phyloP scores from a whole-genome alignment of 2,888 invertebrate species.

The Vannuccia rotundouncinata region DNA sequence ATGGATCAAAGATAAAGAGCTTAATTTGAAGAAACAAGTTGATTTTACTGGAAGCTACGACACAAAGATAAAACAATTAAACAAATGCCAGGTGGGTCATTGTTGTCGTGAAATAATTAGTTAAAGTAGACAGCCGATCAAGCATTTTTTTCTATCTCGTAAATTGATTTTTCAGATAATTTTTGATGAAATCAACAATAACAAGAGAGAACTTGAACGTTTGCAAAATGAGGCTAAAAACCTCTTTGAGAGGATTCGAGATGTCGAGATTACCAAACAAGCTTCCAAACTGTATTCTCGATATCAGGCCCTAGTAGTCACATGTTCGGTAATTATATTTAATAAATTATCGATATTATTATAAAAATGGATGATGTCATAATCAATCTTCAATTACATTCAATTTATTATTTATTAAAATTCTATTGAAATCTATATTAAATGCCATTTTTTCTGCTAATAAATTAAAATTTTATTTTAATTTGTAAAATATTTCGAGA shows the following conservation, averaged over 20 bases:
- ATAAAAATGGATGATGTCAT: too few relatives aligned
- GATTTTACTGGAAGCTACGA: background rate
- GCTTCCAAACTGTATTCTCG: background rate
- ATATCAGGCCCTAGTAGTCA: background rate
- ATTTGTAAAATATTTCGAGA: too few relatives aligned
- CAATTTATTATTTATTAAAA: too few relatives aligned
- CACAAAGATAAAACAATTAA: background rate
- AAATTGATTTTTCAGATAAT: conserved; percentile 1
- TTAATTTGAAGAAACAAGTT: background rate
- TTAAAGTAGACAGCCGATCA: too few relatives aligned
- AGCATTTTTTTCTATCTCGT: too few relatives aligned
- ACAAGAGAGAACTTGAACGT: background rate
- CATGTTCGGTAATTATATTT: background rate
- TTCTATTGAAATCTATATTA: too few relatives aligned
- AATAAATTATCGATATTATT: too few relatives aligned
- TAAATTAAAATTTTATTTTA: too few relatives aligned
- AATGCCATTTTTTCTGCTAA: too few relatives aligned
- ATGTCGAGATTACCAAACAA: background rate
- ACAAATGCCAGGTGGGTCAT: background rate
- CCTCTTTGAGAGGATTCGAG: background rate
- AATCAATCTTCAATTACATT: too few relatives aligned
- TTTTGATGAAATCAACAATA: background rate
- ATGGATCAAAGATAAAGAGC: background rate
- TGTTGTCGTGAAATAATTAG: too few relatives aligned
- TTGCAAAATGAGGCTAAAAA: background rate